A percentile compares a stretch with the other conserved stretches of the same genome.
phyloP scores from a whole-genome alignment of 1,140 invertebrate species.

The Drosophila subpulchrella region DNA sequence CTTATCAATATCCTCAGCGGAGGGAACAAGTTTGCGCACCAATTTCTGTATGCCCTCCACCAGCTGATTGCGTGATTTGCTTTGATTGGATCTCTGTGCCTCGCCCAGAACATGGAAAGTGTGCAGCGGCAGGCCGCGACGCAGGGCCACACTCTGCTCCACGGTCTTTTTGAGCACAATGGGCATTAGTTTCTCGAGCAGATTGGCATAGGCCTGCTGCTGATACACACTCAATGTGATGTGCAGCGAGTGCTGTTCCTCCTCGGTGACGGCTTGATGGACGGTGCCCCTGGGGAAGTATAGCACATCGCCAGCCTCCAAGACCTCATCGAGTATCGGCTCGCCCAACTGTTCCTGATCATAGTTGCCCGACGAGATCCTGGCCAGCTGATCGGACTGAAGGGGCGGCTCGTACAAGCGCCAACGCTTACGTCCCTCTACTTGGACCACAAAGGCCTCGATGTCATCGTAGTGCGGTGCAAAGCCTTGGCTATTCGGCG shows the following conservation, averaged over 20 bases:
- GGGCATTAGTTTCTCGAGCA: slow-evolving; percentile 93
- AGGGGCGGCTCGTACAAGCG: slow-evolving; percentile 92
- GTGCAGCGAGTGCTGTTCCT: slow-evolving; percentile 94
- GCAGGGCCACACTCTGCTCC: slow-evolving; percentile 89
- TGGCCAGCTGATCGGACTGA: slow-evolving; percentile 88
- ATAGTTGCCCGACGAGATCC: slow-evolving; percentile 94
- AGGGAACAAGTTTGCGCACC: slow-evolving; percentile 36
- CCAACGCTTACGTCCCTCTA: slow-evolving; percentile 98
- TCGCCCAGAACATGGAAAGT: slow-evolving; percentile 91
- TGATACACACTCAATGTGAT: slow-evolving; percentile 97
- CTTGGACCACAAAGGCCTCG: slow-evolving; percentile 98
- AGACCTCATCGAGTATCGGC: slow-evolving; percentile 90
- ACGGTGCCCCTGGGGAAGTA: slow-evolving; percentile 97
- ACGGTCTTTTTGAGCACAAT: slow-evolving; percentile 90
- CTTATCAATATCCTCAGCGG: slow-evolving; percentile 90
- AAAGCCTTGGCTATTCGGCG: slow-evolving; percentile 97
- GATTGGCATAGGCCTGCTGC: slow-evolving; percentile 94
- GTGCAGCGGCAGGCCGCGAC: slow-evolving; percentile 92
- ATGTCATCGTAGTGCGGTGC: slow-evolving; percentile 99
- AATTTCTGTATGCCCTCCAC: slow-evolving; percentile 86
- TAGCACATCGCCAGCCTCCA: slow-evolving; percentile 95
- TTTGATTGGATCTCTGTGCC: slow-evolving; percentile 86
- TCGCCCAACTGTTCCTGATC: slow-evolving; percentile 90
- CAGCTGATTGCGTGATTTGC: slow-evolving; percentile 86
- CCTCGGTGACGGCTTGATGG: slow-evolving; percentile 93